Percentiles rank a stretch among this genome's conserved stretches.
These are phyloP conservation scores for Catharus minimus DNA, from an alignment of 2,113 vertebrate genomes.

Conservation along the genomic window DNA sequence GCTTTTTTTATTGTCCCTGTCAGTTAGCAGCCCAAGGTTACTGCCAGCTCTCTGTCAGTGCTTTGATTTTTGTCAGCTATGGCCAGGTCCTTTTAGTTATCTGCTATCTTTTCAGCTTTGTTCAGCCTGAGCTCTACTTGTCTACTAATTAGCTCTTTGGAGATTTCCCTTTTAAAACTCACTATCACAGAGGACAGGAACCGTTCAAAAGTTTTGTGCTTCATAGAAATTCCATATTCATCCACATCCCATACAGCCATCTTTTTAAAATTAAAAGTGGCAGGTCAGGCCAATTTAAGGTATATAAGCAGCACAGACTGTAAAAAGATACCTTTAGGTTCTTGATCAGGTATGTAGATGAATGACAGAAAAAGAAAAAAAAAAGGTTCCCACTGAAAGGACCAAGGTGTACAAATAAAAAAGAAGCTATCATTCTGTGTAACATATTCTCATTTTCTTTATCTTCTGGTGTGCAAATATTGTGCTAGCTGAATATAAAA, in stretches of 20 bases:
- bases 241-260: constrained; percentile 73
- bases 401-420: constrained; percentile 69
- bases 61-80: constrained; percentile 91
- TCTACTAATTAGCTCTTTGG: constrained; percentile 99
- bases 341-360: constrained; percentile 80
- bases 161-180: constrained; percentile 97
- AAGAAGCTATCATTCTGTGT: constrained; percentile 75
- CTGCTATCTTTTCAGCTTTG: constrained; percentile 90
- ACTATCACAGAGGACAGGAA: constrained; percentile 86
- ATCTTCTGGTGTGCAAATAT: constrained; percentile 99
- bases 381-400: constrained; percentile 60
- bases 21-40: constrained; percentile 92
- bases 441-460: constrained; percentile 92
- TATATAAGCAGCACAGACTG: constrained; percentile 68
- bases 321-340: constrained; percentile 71
- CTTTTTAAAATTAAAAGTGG: constrained; percentile 85
- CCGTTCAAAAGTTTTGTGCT: constrained; percentile 87
- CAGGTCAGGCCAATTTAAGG: constrained; percentile 84
- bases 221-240: constrained; percentile 88
- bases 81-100: constrained; percentile 89
- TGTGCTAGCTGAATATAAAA: constrained; percentile 99
- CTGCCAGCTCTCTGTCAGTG: constrained; percentile 89
- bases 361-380: constrained; percentile 65
- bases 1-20: constrained; percentile 89
- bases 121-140: constrained; percentile 93